Base-by-base conservation (phyloP, 2,113 vertebrate species). In the Thamnophis sirtalis region DNA sequence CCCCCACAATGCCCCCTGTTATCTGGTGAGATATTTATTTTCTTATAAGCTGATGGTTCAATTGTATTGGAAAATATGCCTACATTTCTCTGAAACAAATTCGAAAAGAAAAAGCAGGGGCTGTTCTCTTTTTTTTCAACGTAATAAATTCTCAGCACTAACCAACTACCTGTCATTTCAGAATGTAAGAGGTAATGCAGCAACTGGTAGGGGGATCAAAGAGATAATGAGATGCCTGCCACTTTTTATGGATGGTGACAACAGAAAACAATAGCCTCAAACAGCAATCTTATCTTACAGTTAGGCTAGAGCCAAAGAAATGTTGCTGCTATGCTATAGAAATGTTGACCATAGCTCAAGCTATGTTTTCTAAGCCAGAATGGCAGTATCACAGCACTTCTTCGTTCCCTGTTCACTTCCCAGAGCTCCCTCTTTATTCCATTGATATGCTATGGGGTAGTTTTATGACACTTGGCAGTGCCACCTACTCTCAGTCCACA, bases 1-100 rank as follows among this genome's bases (percentile, higher is more conserved):
- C 5, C 4, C 49, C 38, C 9, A 0, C 3, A 84, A n/a, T 0
- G 43, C 49, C 33, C 0, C 0, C 28, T 89, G 63, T 88, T 60
- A 28, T 73, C 87, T 88, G 68, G 73, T 89, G 56, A 3, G 0
- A 87, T 33, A 87, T 49, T 90, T 73, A 88, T 56, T 11, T 17
- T 90, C 56, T 73, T 38, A 89, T 13, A 91, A 90, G 55, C 1
- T 0, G 33, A 13, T 60, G 43, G 50, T 55, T 89, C 89, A 85
- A 11, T 7, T 50, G 88, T 91, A 48, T 68, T 87, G 33, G 49
- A 86, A 86, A 86, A 92, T 49, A 73, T 55, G 73, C 33, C 73
- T 80, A 43, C 73, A 21, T 80, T 80, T 80, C 33, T 80, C 73
- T 80, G 73, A 80, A 80, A 43, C 73, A 80, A 80, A 80, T 43